phyloP scores from a whole-genome alignment of 2,888 invertebrate genomes.

The Acanthosepion pharaonis region DNA sequence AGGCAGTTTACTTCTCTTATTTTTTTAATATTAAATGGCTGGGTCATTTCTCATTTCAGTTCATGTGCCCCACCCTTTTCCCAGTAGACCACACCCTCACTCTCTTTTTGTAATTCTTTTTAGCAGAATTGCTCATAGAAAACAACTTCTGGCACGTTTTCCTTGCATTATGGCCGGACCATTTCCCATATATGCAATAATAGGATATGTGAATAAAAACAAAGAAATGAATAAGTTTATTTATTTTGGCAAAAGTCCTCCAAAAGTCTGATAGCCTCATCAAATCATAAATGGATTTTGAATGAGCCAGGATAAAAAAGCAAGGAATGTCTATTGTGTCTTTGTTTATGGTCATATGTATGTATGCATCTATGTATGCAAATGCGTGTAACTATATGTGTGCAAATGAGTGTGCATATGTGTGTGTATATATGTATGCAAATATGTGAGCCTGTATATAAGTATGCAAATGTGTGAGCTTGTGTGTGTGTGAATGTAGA shows the following conservation, averaged over 20 bases:
- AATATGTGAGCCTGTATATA: neutral
- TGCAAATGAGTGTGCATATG: neutral
- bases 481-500: neutral
- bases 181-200: no score
- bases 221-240: no score
- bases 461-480: neutral
- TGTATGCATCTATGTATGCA: neutral
- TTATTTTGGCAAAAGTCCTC: no score
- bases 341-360: neutral
- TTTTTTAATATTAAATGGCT: no score
- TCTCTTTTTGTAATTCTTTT: neutral
- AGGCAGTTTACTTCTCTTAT: no score
- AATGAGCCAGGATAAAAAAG: no score
- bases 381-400: neutral
- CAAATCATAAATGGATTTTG: no score
- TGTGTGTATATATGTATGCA: neutral
- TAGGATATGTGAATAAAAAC: no score
- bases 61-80: neutral
- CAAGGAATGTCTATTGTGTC: neutral
- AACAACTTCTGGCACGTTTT: neutral
- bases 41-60: neutral
- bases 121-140: neutral
- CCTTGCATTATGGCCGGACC: no score
- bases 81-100: neutral
- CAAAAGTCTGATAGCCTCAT: no score